A percentile compares a stretch with the other conserved stretches of the same genome.
These are phyloP conservation scores for Ichneumon xanthorius DNA, from an alignment of 2,888 invertebrate genomes.

Conservation along the genomic window DNA sequence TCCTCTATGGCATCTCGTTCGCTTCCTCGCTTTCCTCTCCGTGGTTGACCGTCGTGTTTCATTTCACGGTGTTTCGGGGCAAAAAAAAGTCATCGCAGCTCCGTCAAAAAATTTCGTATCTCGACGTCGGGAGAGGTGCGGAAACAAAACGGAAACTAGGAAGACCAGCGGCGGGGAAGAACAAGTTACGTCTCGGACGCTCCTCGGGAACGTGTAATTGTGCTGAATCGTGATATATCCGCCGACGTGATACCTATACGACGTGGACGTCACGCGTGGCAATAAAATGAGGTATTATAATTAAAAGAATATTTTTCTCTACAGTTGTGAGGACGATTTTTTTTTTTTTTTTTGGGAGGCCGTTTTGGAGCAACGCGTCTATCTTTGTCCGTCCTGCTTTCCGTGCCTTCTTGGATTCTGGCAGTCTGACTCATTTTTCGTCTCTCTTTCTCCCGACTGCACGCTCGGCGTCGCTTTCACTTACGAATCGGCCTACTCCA, in stretches of 20 bases:
- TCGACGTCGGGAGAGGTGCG: not conserved
- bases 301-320: not conserved
- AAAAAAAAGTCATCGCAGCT: not conserved
- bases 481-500: conserved; percentile 17
- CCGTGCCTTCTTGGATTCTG: conserved; percentile 36
- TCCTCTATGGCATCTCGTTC: conserved; percentile 70
- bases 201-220: not conserved
- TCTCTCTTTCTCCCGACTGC: not conserved
- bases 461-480: conserved; percentile 28
- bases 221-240: conserved; percentile 35
- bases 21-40: conserved; percentile 55
- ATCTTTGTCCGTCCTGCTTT: conserved; percentile 20
- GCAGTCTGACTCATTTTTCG: conserved; percentile 29
- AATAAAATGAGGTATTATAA: conserved; percentile 58
- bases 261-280: conserved; percentile 48
- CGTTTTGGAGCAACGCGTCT: conserved; percentile 29
- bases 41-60: conserved; percentile 14
- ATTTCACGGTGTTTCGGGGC: conserved; percentile 12
- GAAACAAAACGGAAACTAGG: not conserved
- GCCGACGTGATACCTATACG: conserved; percentile 36
- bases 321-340: not conserved
- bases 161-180: not conserved
- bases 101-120: not conserved
- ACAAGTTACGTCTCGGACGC: not conserved
- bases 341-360: not conserved